Conservation (phyloP, 2,888 invertebrate genomes). For the Carterocephalus palaemon region DNA sequence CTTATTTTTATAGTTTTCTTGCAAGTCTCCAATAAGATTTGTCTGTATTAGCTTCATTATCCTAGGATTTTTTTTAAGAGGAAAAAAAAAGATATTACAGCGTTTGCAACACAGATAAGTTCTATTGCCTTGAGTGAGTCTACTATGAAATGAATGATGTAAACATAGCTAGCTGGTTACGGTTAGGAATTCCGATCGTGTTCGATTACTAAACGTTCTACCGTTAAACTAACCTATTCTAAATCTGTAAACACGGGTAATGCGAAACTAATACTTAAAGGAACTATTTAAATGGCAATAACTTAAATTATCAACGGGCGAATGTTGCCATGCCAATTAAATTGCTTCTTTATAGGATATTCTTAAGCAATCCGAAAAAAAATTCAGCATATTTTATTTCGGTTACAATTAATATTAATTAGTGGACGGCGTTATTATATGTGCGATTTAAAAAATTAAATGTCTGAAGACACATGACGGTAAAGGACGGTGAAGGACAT, state of each 20-base stretch:
- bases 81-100: not conserved
- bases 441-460: too few relatives aligned
- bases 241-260: slow-evolving; percentile 1
- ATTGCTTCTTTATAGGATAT: too few relatives aligned
- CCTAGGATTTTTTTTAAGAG: too few relatives aligned
- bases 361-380: too few relatives aligned
- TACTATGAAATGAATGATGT: slow-evolving; percentile 8
- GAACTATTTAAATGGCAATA: not conserved
- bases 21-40: too few relatives aligned
- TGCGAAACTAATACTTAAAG: slow-evolving; percentile 1
- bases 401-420: too few relatives aligned
- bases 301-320: not conserved
- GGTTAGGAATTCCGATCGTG: slow-evolving; percentile 10
- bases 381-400: too few relatives aligned
- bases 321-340: too few relatives aligned
- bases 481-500: too few relatives aligned
- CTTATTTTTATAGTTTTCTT: not conserved
- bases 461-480: too few relatives aligned
- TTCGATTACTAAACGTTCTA: slow-evolving; percentile 10
- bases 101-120: slow-evolving; percentile 2
- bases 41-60: too few relatives aligned
- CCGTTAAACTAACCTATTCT: slow-evolving; percentile 1
- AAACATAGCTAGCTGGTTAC: slow-evolving; percentile 7
- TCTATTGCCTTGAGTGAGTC: not conserved
- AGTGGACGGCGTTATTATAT: too few relatives aligned